A percentile compares a stretch with the other conserved stretches of the same genome.
These are phyloP conservation scores for Montipora foliosa DNA, from an alignment of 64 coral and sea anemone genomes.

Conservation along the genomic window DNA sequence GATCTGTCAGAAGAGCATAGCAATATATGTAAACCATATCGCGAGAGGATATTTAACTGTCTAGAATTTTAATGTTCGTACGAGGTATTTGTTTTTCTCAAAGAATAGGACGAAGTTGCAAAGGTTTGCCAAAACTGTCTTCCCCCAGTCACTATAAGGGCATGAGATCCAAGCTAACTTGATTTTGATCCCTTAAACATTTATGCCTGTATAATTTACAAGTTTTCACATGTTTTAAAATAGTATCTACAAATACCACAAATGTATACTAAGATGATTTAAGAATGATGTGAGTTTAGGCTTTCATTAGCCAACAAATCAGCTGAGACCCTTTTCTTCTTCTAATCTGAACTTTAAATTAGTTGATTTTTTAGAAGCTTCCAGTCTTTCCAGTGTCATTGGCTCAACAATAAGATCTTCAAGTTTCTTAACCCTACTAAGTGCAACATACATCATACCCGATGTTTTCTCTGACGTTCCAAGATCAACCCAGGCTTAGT, in stretches of 20 bases:
- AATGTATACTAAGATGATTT: neutral
- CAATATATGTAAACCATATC: no score
- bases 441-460: conserved; percentile 76
- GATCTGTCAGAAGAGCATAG: no score
- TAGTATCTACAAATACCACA: neutral
- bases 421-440: conserved; percentile 73
- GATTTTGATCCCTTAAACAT: no score
- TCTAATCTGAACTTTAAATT: conserved; percentile 72
- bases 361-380: conserved; percentile 52
- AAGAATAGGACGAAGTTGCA: no score
- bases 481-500: conserved; percentile 69
- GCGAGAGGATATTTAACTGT: no score
- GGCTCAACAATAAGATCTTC: conserved; percentile 71
- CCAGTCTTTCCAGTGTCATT: conserved; percentile 72
- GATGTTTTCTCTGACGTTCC: conserved; percentile 65
- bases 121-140: no score
- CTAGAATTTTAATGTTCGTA: neutral
- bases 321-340: conserved; percentile 69
- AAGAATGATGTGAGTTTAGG: neutral
- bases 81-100: neutral
- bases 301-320: conserved; percentile 50
- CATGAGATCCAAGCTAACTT: no score
- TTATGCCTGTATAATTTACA: neutral
- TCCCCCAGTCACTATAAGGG: no score
- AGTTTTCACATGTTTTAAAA: neutral